Evolutionary conservation across 2,113 vertebrate species (phyloP).

Genomic region (Bubo bubo): DNA sequence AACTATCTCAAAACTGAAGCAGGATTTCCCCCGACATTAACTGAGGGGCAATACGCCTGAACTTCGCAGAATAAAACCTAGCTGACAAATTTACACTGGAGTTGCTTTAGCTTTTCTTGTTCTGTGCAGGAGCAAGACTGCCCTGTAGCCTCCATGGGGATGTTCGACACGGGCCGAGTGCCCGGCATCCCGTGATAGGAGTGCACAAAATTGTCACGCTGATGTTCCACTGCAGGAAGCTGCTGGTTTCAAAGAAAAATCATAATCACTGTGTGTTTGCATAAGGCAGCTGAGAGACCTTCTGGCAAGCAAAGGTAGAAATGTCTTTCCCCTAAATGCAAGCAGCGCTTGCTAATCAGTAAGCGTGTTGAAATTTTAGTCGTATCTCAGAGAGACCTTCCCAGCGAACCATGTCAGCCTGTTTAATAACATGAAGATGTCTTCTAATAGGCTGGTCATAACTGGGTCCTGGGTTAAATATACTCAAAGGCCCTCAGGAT

Average conservation of each 20-base stretch:
- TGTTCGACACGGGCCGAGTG: accelerated
- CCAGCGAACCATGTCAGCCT: neutral
- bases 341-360: neutral
- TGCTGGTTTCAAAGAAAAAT: neutral
- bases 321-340: neutral
- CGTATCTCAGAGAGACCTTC: neutral
- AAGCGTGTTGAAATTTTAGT: neutral
- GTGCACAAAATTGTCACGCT: neutral
- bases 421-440: neutral
- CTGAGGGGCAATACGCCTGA: neutral
- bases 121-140: neutral
- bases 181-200: neutral
- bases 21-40: neutral
- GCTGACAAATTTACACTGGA: neutral
- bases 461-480: neutral
- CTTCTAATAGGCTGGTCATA: neutral
- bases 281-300: neutral
- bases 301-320: neutral
- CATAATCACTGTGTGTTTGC: neutral
- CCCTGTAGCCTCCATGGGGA: neutral
- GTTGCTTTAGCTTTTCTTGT: neutral
- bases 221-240: neutral
- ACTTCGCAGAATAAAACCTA: neutral
- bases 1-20: neutral
- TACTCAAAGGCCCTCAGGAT: neutral